Evolutionary conservation across 2,113 vertebrate species (phyloP).

Genomic region (Sphyrna mokarran): DNA sequence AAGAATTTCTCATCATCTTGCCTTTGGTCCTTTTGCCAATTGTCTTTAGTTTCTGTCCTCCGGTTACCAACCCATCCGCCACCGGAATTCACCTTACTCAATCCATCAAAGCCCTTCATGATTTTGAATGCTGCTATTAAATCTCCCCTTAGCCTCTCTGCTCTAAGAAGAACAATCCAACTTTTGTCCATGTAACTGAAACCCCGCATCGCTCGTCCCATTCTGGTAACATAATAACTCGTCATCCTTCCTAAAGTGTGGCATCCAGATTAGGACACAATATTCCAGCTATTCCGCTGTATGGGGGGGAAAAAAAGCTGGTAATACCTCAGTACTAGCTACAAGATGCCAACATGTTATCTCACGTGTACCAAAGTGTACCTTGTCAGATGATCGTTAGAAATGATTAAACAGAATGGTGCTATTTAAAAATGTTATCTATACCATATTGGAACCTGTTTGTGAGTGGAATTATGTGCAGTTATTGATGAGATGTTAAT

Average conservation of each 20-base stretch:
- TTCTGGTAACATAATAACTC: neutral
- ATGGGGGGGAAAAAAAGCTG: neutral
- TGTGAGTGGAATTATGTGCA: neutral
- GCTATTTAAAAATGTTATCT: neutral
- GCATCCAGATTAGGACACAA: neutral
- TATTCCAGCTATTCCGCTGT: neutral
- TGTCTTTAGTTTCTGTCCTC: neutral
- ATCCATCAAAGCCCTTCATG: neutral
- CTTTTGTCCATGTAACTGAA: neutral
- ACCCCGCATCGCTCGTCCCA: neutral
- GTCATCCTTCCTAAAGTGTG: neutral
- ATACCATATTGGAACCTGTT: neutral
- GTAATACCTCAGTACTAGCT: conserved; percentile 28
- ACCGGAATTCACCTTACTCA: neutral
- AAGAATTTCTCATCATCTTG: neutral
- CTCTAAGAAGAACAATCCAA: neutral
- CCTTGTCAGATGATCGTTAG: neutral
- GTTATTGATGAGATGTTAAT: conserved; percentile 9
- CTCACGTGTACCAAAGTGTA: conserved; percentile 5
- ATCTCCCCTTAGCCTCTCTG: neutral
- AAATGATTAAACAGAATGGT: conserved; percentile 4
- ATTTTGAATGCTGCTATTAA: neutral
- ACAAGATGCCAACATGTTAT: conserved; percentile 13
- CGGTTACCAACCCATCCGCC: neutral
- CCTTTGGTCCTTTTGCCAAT: neutral